These are phyloP conservation scores for Caenorhabditis sinica DNA, from an alignment of 2,888 invertebrate genomes.

Conservation along the genomic window DNA sequence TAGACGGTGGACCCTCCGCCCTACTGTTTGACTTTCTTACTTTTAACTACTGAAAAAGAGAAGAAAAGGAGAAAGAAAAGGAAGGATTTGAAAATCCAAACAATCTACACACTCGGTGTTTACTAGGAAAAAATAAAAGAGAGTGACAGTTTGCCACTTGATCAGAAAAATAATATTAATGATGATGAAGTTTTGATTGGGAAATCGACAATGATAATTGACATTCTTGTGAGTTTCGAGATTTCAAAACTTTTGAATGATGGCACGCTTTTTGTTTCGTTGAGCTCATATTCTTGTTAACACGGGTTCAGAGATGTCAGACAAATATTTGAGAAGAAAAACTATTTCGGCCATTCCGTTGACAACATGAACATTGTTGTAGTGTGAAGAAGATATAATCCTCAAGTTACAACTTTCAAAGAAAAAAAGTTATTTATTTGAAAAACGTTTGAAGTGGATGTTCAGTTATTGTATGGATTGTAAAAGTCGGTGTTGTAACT, in stretches of 20 bases:
- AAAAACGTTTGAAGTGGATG: too few relatives aligned
- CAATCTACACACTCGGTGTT: slow-evolving; percentile 52
- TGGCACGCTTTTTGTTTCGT: slow-evolving; percentile 21
- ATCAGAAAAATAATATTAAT: slow-evolving; percentile 33
- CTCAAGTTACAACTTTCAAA: slow-evolving; percentile 6
- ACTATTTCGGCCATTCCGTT: slow-evolving; percentile 42
- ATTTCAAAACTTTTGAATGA: too few relatives aligned
- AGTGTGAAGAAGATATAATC: slow-evolving; percentile 15
- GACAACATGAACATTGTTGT: slow-evolving; percentile 38
- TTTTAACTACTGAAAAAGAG: slow-evolving; percentile 56
- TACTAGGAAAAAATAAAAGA: slow-evolving; percentile 37
- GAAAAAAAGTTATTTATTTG: slow-evolving; percentile 39
- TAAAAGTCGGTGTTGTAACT: slow-evolving; percentile 46
- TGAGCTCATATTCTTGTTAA: slow-evolving; percentile 25
- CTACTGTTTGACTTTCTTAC: slow-evolving; percentile 60
- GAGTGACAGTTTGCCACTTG: slow-evolving; percentile 58
- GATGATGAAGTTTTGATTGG: slow-evolving; percentile 46
- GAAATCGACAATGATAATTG: not conserved
- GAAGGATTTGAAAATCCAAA: slow-evolving; percentile 59
- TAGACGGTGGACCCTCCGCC: slow-evolving; percentile 56
- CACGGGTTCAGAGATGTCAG: slow-evolving; percentile 52
- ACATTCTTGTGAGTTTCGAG: not conserved
- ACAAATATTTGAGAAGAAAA: slow-evolving; percentile 49
- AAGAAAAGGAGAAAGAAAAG: slow-evolving; percentile 28
- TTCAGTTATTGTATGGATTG: slow-evolving; percentile 55